These are phyloP conservation scores for Drosophila barbarae DNA, from an alignment of 2,888 invertebrate species.

Conservation along the genomic window DNA sequence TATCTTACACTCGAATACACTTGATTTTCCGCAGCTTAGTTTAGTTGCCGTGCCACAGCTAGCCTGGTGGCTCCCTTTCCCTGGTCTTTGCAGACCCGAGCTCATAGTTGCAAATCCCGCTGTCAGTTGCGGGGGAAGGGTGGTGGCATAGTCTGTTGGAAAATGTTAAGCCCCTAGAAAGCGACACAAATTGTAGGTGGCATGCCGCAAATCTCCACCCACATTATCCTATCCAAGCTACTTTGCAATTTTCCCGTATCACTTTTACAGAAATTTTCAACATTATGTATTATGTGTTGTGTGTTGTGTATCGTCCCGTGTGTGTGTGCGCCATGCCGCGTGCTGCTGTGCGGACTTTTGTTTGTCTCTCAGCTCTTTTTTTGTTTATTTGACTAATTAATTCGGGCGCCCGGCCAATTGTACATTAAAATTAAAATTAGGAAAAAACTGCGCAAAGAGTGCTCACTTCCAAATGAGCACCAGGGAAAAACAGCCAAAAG, in stretches of 20 bases:
- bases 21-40: constrained; percentile 33
- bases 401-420: constrained; percentile 46
- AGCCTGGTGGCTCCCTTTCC: background rate
- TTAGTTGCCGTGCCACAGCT: constrained; percentile 6
- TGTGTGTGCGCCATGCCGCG: background rate
- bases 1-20: constrained; percentile 39
- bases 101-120: constrained; percentile 33
- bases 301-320: background rate
- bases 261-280: constrained; percentile 24
- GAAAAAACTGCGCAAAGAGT: constrained; percentile 16
- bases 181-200: constrained; percentile 42
- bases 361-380: constrained; percentile 7
- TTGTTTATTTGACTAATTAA: constrained; percentile 46
- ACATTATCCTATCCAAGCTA: constrained; percentile 11
- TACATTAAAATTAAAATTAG: constrained; percentile 35
- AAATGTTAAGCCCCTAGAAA: constrained; percentile 39
- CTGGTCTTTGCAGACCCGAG: background rate
- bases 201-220: constrained; percentile 27
- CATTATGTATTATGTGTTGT: constrained; percentile 11
- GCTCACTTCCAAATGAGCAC: constrained; percentile 10
- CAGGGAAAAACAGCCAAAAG: constrained; percentile 11
- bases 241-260: constrained; percentile 32
- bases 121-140: constrained; percentile 23
- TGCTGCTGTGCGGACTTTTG: background rate
- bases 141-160: constrained; percentile 20